Base-by-base conservation (phyloP, 2,113 vertebrate genomes). In the Cryptomyrus ogoouensis region DNA sequence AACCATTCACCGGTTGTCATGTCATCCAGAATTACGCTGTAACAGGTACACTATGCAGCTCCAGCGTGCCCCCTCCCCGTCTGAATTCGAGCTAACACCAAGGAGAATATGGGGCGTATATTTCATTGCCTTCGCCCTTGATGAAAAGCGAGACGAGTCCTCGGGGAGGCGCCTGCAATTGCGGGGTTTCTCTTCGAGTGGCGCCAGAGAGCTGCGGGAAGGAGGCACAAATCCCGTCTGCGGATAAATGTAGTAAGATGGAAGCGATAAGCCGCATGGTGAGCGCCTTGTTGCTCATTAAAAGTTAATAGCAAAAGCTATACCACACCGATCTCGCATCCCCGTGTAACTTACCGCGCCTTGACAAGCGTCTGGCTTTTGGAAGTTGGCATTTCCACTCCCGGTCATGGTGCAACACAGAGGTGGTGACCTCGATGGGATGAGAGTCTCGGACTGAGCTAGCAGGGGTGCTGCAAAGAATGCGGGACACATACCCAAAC, bases 201-300 rank as follows among this genome's bases (percentile, higher is more conserved):
- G 97, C 97, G 97, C 97, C 96, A 97, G 96, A 96, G 97, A 97
- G 97, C 97, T 93, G 92, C 95, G 91, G 90, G 94, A 92, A 92
- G 7, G 89, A 90, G 92, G 92, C 93, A 91, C 89, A 90, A 90
- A 92, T 93, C 92, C 15, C 93, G 88, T 92, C 62, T 52, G 66
- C 91, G 89, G 93, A 91, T 93, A 93, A 92, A 88, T 89, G 90
- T 91, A 84, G 17, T 88, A 88, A 92, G 94, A 94, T 93, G 89
- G 92, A 92, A 91, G 91, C 92, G 92, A 93, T 92, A 91, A 58
- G 90, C 90, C 91, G 86, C 50, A 84, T 46, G 74, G 13, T 90
- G 42, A 66, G 53, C 42, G 66, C 89, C 62, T 86, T 66, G 84
- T 80, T 90, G 87, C 90, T 89, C 74, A 90, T 90, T 90, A 90